Evolutionary conservation across 2,113 vertebrate species (phyloP).

Genomic region (Laticauda colubrina): DNA sequence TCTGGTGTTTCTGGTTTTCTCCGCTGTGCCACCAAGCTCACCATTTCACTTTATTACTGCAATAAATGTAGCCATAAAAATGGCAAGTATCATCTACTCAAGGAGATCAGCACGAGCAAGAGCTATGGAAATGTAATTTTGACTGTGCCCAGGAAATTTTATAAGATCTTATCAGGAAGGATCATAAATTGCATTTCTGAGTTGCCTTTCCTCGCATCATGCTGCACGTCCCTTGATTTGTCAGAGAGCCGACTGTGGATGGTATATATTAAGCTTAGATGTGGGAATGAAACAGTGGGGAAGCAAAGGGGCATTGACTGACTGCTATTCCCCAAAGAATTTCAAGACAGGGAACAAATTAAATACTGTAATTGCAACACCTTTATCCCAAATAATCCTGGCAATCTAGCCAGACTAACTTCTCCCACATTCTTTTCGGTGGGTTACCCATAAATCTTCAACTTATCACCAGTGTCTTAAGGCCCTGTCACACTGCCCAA

Average conservation of each 20-base stretch:
- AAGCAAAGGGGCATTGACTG: neutral
- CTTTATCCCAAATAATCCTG: neutral
- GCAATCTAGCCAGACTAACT: neutral
- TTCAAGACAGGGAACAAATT: neutral
- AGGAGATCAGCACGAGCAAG: constrained; percentile 53
- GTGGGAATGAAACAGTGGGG: constrained; percentile 12
- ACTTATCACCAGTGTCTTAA: neutral
- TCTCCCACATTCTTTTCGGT: neutral
- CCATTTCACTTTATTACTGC: constrained; percentile 64
- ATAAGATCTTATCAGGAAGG: constrained; percentile 66
- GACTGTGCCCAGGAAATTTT: constrained; percentile 67
- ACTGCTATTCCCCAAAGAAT: neutral
- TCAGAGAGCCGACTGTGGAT: neutral
- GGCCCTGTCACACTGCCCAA: too few relatives aligned
- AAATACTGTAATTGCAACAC: neutral
- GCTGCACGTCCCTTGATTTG: constrained; percentile 17
- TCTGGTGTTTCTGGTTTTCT: constrained; percentile 21
- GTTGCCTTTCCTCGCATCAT: neutral
- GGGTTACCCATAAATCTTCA: neutral
- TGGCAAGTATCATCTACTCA: constrained; percentile 51
- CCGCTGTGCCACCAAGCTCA: neutral
- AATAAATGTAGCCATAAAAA: constrained; percentile 68
- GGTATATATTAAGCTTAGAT: neutral
- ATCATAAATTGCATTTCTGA: constrained; percentile 64
- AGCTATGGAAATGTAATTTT: constrained; percentile 73